phyloP scores from a whole-genome alignment of 2,888 invertebrate genomes.

The Eretmocerus hayati region DNA sequence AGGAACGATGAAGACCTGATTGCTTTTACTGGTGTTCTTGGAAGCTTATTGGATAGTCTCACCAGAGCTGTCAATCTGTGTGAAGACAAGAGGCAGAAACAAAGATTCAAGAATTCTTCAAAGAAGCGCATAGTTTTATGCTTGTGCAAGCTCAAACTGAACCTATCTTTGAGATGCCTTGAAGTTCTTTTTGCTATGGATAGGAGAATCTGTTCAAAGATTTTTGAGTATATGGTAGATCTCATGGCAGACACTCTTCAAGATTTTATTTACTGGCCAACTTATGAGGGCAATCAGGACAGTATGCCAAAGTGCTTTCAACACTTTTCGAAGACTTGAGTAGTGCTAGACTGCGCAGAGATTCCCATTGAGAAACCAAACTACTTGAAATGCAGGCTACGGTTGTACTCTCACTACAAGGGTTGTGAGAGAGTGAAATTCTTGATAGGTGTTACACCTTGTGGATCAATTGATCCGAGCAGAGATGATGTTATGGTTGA shows the following conservation, averaged over 20 bases:
- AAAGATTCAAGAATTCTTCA: too few species aligned
- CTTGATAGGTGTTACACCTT: background rate
- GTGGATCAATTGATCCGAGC: too few species aligned
- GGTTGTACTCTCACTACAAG: background rate
- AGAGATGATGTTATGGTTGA: background rate
- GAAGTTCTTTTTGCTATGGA: background rate
- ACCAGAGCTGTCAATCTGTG: background rate
- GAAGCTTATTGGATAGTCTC: background rate
- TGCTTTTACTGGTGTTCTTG: background rate
- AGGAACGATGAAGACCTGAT: background rate
- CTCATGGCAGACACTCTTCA: background rate
- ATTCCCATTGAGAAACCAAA: background rate
- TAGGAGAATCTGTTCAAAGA: background rate
- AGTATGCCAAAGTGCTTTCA: background rate
- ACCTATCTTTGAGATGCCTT: background rate
- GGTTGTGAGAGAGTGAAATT: background rate
- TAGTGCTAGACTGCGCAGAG: background rate
- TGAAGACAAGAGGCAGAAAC: too few species aligned
- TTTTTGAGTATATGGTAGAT: background rate
- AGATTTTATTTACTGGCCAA: background rate
- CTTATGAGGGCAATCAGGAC: background rate
- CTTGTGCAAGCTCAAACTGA: background rate
- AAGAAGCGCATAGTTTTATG: too few species aligned
- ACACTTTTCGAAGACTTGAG: background rate
- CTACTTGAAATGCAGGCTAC: background rate